These are phyloP conservation scores for Stictonetta naevosa DNA, from an alignment of 2,113 vertebrate genomes.

Conservation along the genomic window DNA sequence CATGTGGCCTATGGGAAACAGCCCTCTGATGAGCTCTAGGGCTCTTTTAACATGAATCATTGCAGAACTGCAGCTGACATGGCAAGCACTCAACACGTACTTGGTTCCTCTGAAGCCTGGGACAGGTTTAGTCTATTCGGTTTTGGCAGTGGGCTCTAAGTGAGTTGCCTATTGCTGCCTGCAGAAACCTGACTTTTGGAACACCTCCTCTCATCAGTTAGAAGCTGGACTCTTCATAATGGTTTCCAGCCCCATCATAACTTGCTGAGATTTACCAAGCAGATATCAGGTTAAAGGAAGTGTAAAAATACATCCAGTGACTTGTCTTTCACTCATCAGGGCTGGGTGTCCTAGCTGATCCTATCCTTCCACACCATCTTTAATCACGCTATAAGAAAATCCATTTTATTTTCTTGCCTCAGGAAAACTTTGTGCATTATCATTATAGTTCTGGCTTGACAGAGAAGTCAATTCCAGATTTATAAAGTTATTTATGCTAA, in stretches of 20 bases:
- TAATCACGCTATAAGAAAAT: background rate
- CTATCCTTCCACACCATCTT: background rate
- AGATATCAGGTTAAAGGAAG: slow-evolving; percentile 25
- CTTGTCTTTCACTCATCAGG: background rate
- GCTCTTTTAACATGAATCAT: background rate
- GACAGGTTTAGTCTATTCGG: background rate
- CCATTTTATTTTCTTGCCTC: background rate
- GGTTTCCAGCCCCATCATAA: slow-evolving; percentile 21
- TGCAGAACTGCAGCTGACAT: background rate
- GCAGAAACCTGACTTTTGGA: slow-evolving; percentile 61
- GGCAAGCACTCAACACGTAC: background rate
- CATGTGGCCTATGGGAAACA: background rate
- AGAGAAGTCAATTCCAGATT: background rate
- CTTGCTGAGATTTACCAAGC: slow-evolving; percentile 10
- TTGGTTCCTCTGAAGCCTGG: background rate
- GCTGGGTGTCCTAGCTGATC: background rate
- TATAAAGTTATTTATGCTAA: background rate
- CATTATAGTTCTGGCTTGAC: background rate
- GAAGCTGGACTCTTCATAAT: background rate
- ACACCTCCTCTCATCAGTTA: background rate
- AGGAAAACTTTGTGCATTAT: background rate
- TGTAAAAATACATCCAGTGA: background rate
- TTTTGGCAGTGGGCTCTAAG: background rate
- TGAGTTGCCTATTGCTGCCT: background rate
- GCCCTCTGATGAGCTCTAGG: background rate